These are phyloP conservation scores for Scaptodrosophila latifasciaeformis DNA, from an alignment of 2,888 invertebrate genomes.

Conservation along the genomic window DNA sequence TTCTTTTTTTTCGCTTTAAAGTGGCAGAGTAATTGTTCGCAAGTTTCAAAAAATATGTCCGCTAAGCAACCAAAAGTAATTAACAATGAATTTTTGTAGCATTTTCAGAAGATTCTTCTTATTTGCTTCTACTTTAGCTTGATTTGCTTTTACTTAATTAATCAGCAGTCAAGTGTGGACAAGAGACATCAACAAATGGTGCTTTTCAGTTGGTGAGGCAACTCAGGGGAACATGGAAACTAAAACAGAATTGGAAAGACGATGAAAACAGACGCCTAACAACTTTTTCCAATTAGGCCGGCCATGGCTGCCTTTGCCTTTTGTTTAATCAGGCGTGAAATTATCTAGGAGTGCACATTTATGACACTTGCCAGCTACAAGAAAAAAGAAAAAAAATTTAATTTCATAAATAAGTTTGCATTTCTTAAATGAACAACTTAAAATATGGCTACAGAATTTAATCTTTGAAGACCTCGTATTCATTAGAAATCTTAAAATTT, in stretches of 20 bases:
- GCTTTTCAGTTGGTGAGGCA: constrained; percentile 13
- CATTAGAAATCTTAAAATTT: too few species aligned
- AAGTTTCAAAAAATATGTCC: too few species aligned
- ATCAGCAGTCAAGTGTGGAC: constrained; percentile 58
- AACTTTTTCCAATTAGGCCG: constrained; percentile 58
- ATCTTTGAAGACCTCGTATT: too few species aligned
- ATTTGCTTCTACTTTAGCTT: constrained; percentile 20
- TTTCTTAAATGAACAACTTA: too few species aligned
- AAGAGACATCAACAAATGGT: neutral
- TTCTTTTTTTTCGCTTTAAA: too few species aligned
- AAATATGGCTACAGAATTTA: too few species aligned
- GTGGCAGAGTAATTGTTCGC: too few species aligned
- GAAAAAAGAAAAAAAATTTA: too few species aligned
- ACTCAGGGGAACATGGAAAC: constrained; percentile 1
- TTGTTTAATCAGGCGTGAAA: constrained; percentile 53
- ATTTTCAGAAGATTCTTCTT: neutral
- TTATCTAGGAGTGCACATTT: constrained; percentile 36
- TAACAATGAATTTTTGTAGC: neutral
- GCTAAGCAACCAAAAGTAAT: neutral
- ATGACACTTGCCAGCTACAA: too few species aligned
- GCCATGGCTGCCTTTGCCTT: constrained; percentile 16
- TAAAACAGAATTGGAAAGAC: neutral
- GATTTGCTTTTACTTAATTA: constrained; percentile 61
- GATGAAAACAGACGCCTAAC: constrained; percentile 33
- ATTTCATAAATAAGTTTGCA: too few species aligned